Percentiles rank a stretch among this genome's conserved stretches.
Conservation (phyloP, 2,113 vertebrate species). For the Bubo blakistoni region DNA sequence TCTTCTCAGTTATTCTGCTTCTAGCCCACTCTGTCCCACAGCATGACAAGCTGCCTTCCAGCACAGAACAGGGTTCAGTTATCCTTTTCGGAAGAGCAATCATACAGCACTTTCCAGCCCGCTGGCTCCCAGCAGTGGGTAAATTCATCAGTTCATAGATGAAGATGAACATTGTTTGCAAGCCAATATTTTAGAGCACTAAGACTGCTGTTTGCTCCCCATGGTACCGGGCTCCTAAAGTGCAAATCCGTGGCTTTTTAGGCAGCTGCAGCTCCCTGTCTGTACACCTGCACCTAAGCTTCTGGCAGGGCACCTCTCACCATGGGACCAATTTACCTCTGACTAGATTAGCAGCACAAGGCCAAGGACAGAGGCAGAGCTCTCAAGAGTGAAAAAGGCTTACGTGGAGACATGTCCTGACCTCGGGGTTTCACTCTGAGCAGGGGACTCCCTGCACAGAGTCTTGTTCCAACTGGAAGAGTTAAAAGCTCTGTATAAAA, state of each 20-base stretch:
- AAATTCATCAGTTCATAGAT: neutral
- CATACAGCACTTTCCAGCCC: neutral
- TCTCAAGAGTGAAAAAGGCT: neutral
- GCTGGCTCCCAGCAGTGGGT: slow-evolving; percentile 17
- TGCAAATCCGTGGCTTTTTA: neutral
- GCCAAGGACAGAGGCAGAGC: neutral
- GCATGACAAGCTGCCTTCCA: neutral
- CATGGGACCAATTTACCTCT: neutral
- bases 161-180: neutral
- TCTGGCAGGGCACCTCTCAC: neutral
- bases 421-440: neutral
- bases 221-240: neutral
- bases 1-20: neutral
- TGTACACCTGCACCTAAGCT: slow-evolving; percentile 25
- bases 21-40: neutral
- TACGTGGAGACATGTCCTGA: neutral
- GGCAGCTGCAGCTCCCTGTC: slow-evolving; percentile 39
- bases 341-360: neutral
- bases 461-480: neutral
- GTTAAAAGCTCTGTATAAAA: neutral
- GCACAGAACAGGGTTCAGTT: neutral
- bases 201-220: neutral
- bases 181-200: neutral
- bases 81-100: neutral
- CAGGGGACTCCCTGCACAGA: neutral